Evolutionary conservation across 2,888 invertebrate species (phyloP).

Genomic region (Bombylius discolor): DNA sequence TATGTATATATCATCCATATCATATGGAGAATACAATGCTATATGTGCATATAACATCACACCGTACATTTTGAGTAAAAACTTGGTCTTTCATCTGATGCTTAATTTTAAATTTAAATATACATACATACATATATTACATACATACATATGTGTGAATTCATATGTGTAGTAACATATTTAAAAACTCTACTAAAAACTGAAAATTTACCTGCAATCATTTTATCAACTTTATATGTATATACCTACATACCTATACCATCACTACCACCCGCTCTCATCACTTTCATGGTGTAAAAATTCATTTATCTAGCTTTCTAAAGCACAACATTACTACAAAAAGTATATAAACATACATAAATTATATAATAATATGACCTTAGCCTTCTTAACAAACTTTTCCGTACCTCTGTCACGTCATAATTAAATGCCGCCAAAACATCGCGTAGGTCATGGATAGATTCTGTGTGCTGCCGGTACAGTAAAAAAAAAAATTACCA

Average conservation of each 20-base stretch:
- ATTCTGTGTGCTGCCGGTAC: conserved; percentile 10
- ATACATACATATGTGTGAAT: not conserved
- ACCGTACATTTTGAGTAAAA: no score
- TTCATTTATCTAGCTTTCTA: no score
- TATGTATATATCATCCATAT: not conserved
- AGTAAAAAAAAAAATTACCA: not conserved
- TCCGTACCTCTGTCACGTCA: conserved; percentile 12
- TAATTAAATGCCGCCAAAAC: conserved; percentile 17
- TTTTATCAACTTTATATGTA: not conserved
- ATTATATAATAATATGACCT: conserved; percentile 7
- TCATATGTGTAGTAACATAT: not conserved
- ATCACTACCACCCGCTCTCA: not conserved
- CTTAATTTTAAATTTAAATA: no score
- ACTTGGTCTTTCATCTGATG: no score
- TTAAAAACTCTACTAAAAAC: not conserved
- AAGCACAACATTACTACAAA: no score
- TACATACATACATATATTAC: not conserved
- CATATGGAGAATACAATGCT: no score
- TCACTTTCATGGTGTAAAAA: not conserved
- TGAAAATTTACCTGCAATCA: not conserved
- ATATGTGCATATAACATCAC: no score
- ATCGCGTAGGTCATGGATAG: conserved; percentile 18
- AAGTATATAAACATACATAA: no score
- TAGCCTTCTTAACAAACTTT: conserved; percentile 13
- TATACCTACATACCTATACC: not conserved